Base-by-base conservation (phyloP, 2,113 vertebrate genomes). In the Nerophis ophidion region DNA sequence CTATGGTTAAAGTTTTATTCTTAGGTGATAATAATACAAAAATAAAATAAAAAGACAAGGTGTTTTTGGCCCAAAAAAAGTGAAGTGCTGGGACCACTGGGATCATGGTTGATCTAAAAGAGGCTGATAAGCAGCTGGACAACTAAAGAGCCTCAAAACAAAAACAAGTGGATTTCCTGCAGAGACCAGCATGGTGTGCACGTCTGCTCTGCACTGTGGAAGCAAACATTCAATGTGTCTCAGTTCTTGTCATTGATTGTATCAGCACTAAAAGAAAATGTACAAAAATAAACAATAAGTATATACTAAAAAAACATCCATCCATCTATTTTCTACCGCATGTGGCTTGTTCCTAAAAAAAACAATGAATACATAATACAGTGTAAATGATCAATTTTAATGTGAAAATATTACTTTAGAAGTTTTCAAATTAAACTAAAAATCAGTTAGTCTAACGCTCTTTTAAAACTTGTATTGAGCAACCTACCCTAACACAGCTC, bases 101-200 rank as follows among this genome's bases (percentile, higher is more conserved):
- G 40, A 48, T 69, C 47, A 54, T 38, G 34, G 48, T 51, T 74
- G 73, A 75, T 44, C 47, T 68, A 44, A 46, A 49, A 53, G 36
- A 48, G 68, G 16, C 73, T 60, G 64, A 61, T 38, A 57, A 75
- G 64, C 81, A 84, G 77, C 80, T 81, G 80, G 57, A 81, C 59
- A 72, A 68, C 53, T 55, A 56, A 70, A 9, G 0, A 61, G 56
- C 15, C 68, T 55, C 57, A 59, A 46, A 35, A 61, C 26, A 76
- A 46, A 11, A 65, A 7, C 48, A 60, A 47, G 58, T 63, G 60
- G 6, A 42, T 40, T 17, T 55, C 46, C 68, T 68, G 44, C 49
- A 55, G 62, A 47, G n/a, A 68, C 14, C 74, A 75, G 65, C 68
- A 63, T 74, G 72, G 17, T 61, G 63, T 52, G 17, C 38, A n/a